phyloP scores from a whole-genome alignment of 1,140 invertebrate species.

The Lineus longissimus region DNA sequence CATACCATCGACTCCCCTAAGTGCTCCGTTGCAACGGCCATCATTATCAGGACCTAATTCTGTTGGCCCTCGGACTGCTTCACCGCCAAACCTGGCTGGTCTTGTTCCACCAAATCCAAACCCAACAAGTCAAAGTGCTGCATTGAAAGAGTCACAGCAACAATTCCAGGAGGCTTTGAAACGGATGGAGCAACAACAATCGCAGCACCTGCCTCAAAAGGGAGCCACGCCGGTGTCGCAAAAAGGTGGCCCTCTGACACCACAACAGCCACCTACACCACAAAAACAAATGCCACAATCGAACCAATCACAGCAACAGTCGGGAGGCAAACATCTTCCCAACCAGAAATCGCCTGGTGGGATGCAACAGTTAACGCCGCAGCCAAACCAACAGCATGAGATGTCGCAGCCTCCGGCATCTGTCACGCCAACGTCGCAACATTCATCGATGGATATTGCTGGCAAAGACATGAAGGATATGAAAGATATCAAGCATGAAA shows the following conservation, averaged over 20 bases:
- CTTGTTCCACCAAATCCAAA: slow-evolving; percentile 7
- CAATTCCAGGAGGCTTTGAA: slow-evolving; percentile 37
- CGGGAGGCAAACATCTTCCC: too few species aligned
- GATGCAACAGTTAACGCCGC: slow-evolving; percentile 25
- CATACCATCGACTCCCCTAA: slow-evolving; percentile 7
- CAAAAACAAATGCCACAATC: too few species aligned
- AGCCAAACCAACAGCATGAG: slow-evolving; percentile 23
- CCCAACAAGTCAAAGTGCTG: slow-evolving; percentile 7
- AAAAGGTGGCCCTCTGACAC: too few species aligned
- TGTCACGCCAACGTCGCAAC: slow-evolving; percentile 6
- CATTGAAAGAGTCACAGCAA: slow-evolving; percentile 26
- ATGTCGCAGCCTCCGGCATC: slow-evolving; percentile 15
- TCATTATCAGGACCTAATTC: neutral
- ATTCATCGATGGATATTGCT: too few species aligned
- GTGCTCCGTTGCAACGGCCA: slow-evolving; percentile 5
- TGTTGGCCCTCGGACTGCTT: slow-evolving; percentile 5
- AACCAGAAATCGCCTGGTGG: too few species aligned
- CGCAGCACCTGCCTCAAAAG: too few species aligned
- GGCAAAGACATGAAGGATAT: slow-evolving; percentile 3
- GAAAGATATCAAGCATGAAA: slow-evolving; percentile 66
- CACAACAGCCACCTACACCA: too few species aligned
- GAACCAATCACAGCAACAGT: too few species aligned
- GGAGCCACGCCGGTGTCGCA: too few species aligned
- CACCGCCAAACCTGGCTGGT: neutral
- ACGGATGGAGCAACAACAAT: slow-evolving; percentile 51